Base-by-base conservation (phyloP, 2,888 invertebrate genomes). In the Mellilla xanthometata region DNA sequence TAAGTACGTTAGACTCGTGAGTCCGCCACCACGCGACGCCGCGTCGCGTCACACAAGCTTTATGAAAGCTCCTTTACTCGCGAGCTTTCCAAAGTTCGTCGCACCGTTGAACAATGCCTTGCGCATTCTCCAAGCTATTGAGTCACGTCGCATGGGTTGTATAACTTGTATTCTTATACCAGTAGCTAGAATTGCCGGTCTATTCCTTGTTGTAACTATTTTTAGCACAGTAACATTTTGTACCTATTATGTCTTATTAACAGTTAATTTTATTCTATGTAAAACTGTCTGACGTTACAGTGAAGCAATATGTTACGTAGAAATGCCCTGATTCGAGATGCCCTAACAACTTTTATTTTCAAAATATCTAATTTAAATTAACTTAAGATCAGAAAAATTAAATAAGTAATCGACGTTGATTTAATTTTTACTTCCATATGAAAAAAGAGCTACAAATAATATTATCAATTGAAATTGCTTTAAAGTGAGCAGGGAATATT, bases 51-150 rank as follows among this genome's bases (percentile, higher is more conserved):
- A 30, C 11, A 9, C 5, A 1, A 9, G 9, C 6, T 47, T 55
- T 58, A 63, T 54, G 62, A 59, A 42, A 31, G 24, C 38, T 5
- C 30, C 52, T 42, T 48, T 46, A 49, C 23, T 28, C 64, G 58
- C 35, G 65, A 72, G 75, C 74, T 76, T 76, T 72, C 62, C 58
- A 68, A 76, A 75, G 82, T 82, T 84, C 78, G 74, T 68, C 70
- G 78, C 66, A 72, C 79, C 66, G 59, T 60, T 62, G 72, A 76
- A 83, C 80, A 81, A 82, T 80, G 76, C 73, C 69, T 72, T 65
- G 67, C 65, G 60, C 62, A 68, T 68, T 68, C 68, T 65, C 52
- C 55, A 51, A 54, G 61, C 65, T 65, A 68, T 74, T 75, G 74
- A 79, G 74, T 73, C 75, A 76, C 72, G 72, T 68, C 61, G 53